A percentile compares a stretch with the other conserved stretches of the same genome.
Conservation (phyloP, 2,888 invertebrate species). For the Drosophila peninsularis region DNA sequence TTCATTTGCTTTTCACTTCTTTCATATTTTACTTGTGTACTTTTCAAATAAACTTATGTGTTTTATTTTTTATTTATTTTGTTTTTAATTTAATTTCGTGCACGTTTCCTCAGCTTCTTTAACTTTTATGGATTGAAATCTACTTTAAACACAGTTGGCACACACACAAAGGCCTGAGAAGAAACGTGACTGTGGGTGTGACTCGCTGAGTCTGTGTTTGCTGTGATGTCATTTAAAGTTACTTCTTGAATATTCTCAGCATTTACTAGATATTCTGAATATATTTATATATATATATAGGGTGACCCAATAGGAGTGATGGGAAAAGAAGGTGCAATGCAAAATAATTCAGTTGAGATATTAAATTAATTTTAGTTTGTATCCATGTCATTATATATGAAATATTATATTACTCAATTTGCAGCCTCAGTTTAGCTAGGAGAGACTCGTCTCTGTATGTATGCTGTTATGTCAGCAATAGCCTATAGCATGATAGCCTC, state of each 20-base stretch:
- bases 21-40: conserved; percentile 27
- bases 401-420: no score
- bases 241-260: conserved; percentile 38
- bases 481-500: no score
- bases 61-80: conserved; percentile 39
- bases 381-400: neutral
- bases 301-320: neutral
- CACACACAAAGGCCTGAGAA: conserved; percentile 67
- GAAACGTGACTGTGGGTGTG: conserved; percentile 46
- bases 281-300: neutral
- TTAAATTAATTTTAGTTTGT: neutral
- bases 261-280: conserved; percentile 6
- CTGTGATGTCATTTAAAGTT: conserved; percentile 39
- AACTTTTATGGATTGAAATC: conserved; percentile 30
- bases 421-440: no score
- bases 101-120: conserved; percentile 33
- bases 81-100: conserved; percentile 55
- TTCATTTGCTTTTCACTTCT: conserved; percentile 34
- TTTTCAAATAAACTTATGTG: conserved; percentile 60
- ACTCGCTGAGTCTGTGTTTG: conserved; percentile 11
- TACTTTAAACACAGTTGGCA: conserved; percentile 79
- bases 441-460: no score
- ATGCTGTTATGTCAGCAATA: no score
- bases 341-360: neutral
- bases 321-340: neutral